Percentiles rank a stretch among this genome's conserved stretches.
phyloP scores from a whole-genome alignment of 1,140 invertebrate species.

The Anoplophora glabripennis region DNA sequence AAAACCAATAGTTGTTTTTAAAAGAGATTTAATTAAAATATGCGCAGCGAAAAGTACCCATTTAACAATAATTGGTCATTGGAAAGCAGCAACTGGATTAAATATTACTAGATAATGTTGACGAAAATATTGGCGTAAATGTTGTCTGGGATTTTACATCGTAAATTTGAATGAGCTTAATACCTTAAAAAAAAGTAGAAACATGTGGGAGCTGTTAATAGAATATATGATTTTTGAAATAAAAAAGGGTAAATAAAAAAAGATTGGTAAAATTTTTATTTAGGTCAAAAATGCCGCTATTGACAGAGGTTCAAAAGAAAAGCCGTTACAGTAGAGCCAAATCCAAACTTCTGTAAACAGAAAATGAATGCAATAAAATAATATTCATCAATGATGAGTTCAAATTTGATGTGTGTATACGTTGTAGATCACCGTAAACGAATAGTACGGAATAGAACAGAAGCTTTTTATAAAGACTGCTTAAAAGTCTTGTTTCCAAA shows the following conservation, averaged over 20 bases:
- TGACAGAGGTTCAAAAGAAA: conserved; percentile 21
- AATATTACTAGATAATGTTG: conserved; percentile 16
- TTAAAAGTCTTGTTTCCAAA: conserved; percentile 13
- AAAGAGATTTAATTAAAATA: conserved; percentile 13
- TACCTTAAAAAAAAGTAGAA: too few species aligned
- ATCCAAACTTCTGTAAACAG: conserved; percentile 16
- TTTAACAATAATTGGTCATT: neutral
- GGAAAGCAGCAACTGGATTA: conserved; percentile 7
- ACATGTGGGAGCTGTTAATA: too few species aligned
- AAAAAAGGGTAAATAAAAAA: too few species aligned
- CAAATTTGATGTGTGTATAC: conserved; percentile 33
- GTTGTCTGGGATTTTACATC: conserved; percentile 1
- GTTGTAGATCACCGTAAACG: conserved; percentile 7
- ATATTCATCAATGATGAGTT: conserved; percentile 39
- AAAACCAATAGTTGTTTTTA: too few species aligned
- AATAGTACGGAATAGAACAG: too few species aligned
- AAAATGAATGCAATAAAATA: conserved; percentile 24
- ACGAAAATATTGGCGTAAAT: conserved; percentile 2
- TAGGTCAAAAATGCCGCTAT: conserved; percentile 20
- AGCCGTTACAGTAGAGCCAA: conserved; percentile 14
- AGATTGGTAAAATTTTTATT: too few species aligned
- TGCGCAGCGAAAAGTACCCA: conserved; percentile 10
- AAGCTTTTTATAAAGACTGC: conserved; percentile 9
- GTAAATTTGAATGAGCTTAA: neutral
- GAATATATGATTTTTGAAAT: too few species aligned